phyloP scores from a whole-genome alignment of 2,797 vertebrate genomes.

The Sorex maritimensis region DNA sequence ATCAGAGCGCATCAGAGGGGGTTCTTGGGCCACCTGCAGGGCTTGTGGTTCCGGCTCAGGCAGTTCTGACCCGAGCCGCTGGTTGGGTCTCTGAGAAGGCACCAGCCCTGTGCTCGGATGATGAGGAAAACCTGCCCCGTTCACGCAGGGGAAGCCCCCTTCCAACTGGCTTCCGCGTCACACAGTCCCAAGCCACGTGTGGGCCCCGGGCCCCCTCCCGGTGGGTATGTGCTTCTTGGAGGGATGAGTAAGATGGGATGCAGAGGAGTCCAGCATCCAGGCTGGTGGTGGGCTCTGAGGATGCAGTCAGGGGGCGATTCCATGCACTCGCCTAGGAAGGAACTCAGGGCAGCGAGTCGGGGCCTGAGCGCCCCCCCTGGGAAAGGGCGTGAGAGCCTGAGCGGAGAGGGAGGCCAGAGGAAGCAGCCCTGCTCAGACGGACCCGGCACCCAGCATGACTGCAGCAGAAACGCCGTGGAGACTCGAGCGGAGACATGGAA shows the following conservation, averaged over 20 bases:
- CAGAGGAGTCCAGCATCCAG: background rate
- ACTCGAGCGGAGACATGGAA: slow-evolving; percentile 88
- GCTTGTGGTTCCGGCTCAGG: background rate
- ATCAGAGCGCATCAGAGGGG: background rate
- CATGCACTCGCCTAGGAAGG: background rate
- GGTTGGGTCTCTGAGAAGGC: background rate
- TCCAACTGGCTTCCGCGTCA: background rate
- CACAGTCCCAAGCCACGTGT: background rate
- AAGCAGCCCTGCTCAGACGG: background rate
- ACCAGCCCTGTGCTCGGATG: background rate
- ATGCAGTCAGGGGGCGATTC: background rate
- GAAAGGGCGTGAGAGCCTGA: background rate
- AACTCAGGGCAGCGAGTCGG: background rate
- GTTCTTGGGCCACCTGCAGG: background rate
- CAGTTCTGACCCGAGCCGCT: background rate
- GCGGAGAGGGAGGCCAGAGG: background rate
- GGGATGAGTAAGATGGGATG: background rate
- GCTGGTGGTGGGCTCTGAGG: background rate
- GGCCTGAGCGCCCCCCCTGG: background rate
- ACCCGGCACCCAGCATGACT: slow-evolving; percentile 16
- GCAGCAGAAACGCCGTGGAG: slow-evolving; percentile 83
- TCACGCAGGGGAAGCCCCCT: background rate
- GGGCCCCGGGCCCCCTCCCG: background rate
- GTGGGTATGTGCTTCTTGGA: background rate
- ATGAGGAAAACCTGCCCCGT: background rate